phyloP scores from a whole-genome alignment of 2,113 vertebrate genomes.

The Zapornia atra region DNA sequence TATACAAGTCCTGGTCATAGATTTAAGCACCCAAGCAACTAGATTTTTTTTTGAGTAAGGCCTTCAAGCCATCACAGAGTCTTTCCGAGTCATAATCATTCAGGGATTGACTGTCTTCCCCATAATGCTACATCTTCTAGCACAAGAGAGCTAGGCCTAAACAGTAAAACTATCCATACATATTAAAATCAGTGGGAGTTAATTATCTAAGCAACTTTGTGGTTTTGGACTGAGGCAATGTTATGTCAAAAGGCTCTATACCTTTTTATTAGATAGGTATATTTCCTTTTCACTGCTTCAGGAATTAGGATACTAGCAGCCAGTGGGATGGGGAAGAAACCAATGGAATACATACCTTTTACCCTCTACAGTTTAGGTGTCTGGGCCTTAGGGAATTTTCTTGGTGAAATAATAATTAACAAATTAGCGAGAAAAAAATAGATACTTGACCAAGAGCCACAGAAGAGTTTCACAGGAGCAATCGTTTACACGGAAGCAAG shows the following conservation, averaged over 20 bases:
- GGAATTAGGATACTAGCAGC: background rate
- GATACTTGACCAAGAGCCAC: background rate
- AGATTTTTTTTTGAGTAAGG: background rate
- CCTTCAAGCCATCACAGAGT: background rate
- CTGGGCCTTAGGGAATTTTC: background rate
- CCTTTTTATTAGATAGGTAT: background rate
- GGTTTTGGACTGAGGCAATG: background rate
- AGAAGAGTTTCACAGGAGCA: background rate
- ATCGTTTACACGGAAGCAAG: fast-evolving
- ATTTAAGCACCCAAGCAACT: background rate
- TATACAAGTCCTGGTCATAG: background rate
- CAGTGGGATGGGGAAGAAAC: background rate
- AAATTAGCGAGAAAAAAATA: background rate
- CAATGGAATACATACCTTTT: background rate
- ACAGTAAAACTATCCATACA: background rate
- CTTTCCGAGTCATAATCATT: background rate
- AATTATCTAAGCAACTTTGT: background rate
- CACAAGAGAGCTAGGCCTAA: background rate
- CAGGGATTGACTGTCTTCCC: background rate
- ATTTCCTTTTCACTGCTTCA: background rate
- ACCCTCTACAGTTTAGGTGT: background rate
- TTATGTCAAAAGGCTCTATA: background rate
- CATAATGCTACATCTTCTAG: background rate
- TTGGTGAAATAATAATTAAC: background rate
- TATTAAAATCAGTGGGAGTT: background rate